Conservation (phyloP, 2,113 vertebrate genomes). For the Anhinga anhinga region DNA sequence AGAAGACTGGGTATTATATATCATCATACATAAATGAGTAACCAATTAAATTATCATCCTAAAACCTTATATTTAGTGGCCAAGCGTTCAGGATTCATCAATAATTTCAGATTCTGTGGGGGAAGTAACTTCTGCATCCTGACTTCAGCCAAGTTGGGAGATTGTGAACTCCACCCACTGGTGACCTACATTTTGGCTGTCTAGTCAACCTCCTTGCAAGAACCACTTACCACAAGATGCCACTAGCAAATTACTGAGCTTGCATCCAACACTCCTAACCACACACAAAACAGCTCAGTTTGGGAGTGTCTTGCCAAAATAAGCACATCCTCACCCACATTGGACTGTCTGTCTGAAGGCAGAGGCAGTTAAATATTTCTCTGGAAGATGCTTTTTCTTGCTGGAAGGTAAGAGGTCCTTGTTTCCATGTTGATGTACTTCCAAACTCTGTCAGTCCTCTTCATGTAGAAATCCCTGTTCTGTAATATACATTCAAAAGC, state of each 20-base stretch:
- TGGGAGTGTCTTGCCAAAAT: conserved; percentile 15
- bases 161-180: conserved; percentile 17
- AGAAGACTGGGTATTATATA: neutral
- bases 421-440: neutral
- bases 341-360: conserved; percentile 11
- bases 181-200: conserved; percentile 39
- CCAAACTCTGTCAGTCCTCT: neutral
- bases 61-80: neutral
- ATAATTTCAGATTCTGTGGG: neutral
- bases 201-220: neutral
- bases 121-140: neutral
- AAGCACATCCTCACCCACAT: conserved; percentile 13
- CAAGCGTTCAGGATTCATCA: neutral
- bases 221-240: neutral
- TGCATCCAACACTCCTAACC: neutral
- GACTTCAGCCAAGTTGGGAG: neutral
- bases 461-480: neutral
- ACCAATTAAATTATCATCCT: neutral
- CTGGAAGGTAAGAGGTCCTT: conserved; percentile 26
- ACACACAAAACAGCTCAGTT: neutral
- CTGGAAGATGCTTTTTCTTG: neutral
- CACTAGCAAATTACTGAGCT: conserved; percentile 32
- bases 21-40: neutral
- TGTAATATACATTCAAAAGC: neutral
- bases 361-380: conserved; percentile 14